Base-by-base conservation (phyloP, 2,888 invertebrate species). In the Creontiades dilutus region DNA sequence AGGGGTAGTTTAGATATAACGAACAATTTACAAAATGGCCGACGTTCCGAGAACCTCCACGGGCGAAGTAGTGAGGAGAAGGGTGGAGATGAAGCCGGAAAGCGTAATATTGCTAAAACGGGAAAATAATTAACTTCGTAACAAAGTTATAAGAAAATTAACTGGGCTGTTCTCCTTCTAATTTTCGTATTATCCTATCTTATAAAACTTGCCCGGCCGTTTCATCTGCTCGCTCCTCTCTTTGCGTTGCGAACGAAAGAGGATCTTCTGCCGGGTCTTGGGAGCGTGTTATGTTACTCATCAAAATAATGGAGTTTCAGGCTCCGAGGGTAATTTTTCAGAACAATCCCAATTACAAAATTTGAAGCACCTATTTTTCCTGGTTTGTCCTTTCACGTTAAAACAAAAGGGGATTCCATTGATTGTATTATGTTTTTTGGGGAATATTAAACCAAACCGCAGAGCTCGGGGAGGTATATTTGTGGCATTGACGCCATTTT, bases 141-240 rank as follows among this genome's bases (percentile, higher is more conserved):
- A 90, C 91, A 89, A 91, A 91, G 91, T 91, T 91, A 90, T 89
- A 91, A 90, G 90, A 91, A 91, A 91, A 91, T 91, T 91, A 91
- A 88, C 88, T 88, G 81, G 88, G 88, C 81, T 80, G 80, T 88
- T 81, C 78, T 37, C 88, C 61, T 88, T 88, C 88, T 57, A 88
- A 88, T 61, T 88, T 88, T 61, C 80, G 76, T 75, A 86, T 86
- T 75, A 86, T 55, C 48, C 82, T 5, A n/a, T 48, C 48, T 48
- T 86, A 86, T 86, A 86, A 86, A 86, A 86, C 86, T 75, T 76
- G 86, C 61, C 48, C 27, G 78, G 68, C 68, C 68, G 68, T 68
- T 68, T 68, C 68, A 68, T 68, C 68, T 68, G 68, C 68, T 68
- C 68, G 68, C n/a, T n/a, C 12, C 19, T 68, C 68, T 27, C 68